Percentiles rank a stretch among this genome's conserved stretches.
Conservation (phyloP, 2,888 invertebrate species). For the Plagodis dolabraria region DNA sequence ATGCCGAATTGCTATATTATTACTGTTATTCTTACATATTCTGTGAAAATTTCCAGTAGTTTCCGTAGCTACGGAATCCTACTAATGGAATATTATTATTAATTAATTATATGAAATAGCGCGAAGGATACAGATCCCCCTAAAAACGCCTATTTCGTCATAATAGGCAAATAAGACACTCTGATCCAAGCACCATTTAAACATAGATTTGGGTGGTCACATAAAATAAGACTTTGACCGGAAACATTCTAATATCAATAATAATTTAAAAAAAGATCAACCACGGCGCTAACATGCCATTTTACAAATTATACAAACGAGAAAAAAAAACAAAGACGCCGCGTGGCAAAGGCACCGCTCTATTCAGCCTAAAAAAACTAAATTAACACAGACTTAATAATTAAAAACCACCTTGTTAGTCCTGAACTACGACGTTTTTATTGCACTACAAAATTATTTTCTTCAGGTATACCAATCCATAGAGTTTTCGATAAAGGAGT, state of each 20-base stretch:
- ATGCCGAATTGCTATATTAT: too few species aligned
- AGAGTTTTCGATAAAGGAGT: slow-evolving; percentile 1
- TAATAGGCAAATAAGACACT: too few species aligned
- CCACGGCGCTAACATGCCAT: slow-evolving; percentile 78
- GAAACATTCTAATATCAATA: slow-evolving; percentile 71
- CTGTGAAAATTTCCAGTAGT: too few species aligned
- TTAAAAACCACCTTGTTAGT: slow-evolving; percentile 81
- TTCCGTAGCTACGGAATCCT: too few species aligned
- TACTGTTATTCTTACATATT: too few species aligned
- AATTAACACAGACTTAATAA: slow-evolving; percentile 80
- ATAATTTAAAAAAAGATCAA: slow-evolving; percentile 71
- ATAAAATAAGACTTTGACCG: slow-evolving; percentile 48
- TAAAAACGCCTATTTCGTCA: too few species aligned
- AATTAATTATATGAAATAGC: too few species aligned
- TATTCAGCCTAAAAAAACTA: slow-evolving; percentile 61
- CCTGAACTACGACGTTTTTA: slow-evolving; percentile 63
- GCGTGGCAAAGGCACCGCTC: slow-evolving; percentile 68
- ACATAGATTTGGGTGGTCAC: slow-evolving; percentile 19
- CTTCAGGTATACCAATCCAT: slow-evolving; percentile 29
- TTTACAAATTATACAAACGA: slow-evolving; percentile 79
- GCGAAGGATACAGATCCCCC: too few species aligned
- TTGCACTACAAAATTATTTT: slow-evolving; percentile 44
- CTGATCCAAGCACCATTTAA: neutral
- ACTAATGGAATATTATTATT: too few species aligned
- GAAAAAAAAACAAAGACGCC: slow-evolving; percentile 63